phyloP scores from a whole-genome alignment of 2,888 invertebrate genomes.

The Tupiocoris notatus region DNA sequence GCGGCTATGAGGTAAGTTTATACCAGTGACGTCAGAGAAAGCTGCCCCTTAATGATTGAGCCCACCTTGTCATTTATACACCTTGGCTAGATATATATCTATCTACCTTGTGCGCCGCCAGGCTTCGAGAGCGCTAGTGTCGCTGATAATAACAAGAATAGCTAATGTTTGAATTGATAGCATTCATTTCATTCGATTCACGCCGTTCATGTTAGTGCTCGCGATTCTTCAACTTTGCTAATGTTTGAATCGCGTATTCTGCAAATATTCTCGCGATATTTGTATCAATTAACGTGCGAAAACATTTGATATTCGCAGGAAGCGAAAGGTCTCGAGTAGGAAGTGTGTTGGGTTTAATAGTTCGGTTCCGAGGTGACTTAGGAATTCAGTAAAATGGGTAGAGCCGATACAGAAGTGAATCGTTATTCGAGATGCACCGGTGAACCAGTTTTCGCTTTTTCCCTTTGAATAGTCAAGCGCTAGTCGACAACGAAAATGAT shows the following conservation, averaged over 20 bases:
- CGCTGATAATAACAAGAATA: neutral
- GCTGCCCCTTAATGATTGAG: too few relatives aligned
- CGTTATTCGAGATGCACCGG: too few relatives aligned
- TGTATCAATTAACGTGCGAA: neutral
- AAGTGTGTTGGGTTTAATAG: too few relatives aligned
- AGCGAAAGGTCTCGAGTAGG: too few relatives aligned
- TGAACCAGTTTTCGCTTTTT: neutral
- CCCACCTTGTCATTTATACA: too few relatives aligned
- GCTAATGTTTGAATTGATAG: neutral
- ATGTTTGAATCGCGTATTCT: neutral
- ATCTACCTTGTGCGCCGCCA: too few relatives aligned
- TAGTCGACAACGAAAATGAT: slow-evolving; percentile 48
- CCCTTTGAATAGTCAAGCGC: too few relatives aligned
- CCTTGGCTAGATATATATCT: too few relatives aligned
- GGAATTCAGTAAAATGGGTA: neutral
- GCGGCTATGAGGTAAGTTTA: too few relatives aligned
- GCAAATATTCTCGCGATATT: neutral
- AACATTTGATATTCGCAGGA: neutral
- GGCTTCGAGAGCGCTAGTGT: neutral
- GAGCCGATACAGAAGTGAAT: neutral
- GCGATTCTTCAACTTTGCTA: neutral
- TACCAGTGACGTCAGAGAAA: too few relatives aligned
- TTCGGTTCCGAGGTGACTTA: neutral
- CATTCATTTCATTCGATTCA: neutral
- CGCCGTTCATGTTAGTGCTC: neutral